Conservation (phyloP, 2,113 vertebrate species). For the Melanocharis versteri region DNA sequence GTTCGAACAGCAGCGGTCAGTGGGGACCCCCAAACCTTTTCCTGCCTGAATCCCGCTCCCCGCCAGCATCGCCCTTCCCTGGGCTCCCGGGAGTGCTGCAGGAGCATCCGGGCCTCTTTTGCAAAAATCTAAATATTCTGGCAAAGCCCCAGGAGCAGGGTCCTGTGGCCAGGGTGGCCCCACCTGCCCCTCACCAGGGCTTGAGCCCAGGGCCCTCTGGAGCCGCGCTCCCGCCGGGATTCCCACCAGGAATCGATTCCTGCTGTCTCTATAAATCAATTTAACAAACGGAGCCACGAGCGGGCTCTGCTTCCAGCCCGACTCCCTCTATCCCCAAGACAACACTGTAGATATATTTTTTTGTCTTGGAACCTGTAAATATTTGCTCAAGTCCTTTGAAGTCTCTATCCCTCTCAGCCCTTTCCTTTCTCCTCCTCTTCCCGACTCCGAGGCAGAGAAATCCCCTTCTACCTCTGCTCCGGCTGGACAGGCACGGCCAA, state of each 20-base stretch:
- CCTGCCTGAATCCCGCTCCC: neutral
- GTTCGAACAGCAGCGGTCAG: accelerated
- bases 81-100: neutral
- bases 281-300: constrained; percentile 17
- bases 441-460: neutral
- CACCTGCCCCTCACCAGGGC: neutral
- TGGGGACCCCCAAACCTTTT: neutral
- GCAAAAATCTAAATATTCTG: neutral
- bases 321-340: constrained; percentile 15
- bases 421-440: neutral
- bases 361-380: constrained; percentile 64
- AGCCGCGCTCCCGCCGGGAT: accelerated
- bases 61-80: neutral
- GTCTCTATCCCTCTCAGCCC: constrained; percentile 21
- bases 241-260: neutral
- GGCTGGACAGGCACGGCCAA: neutral
- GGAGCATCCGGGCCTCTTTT: neutral
- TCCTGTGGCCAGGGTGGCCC: neutral
- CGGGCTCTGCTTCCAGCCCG: neutral
- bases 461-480: neutral
- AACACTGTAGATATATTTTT: constrained; percentile 26
- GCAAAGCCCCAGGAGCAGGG: neutral
- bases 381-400: constrained; percentile 47
- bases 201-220: accelerated
- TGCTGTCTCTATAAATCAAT: neutral